A percentile compares a stretch with the other conserved stretches of the same genome.
Conservation (phyloP, 1,140 invertebrate genomes). For the Drosophila orosa region DNA sequence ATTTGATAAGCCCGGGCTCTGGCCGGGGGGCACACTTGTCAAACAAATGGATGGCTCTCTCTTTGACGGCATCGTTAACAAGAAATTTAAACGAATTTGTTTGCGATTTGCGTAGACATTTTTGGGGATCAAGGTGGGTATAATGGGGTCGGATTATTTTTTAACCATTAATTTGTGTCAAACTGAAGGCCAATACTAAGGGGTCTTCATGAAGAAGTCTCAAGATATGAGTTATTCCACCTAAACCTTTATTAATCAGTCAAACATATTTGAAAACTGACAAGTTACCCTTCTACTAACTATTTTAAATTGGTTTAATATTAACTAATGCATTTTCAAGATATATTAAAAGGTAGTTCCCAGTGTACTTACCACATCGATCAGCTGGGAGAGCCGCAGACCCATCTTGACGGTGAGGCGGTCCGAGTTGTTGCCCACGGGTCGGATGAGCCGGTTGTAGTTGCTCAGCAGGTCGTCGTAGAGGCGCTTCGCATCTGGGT, state of each 20-base stretch:
- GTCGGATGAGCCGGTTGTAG: conserved; percentile 98
- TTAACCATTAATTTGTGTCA: conserved; percentile 22
- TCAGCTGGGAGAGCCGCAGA: conserved; percentile 97
- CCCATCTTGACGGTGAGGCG: conserved; percentile 98
- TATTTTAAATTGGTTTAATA: neutral
- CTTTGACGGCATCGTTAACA: conserved; percentile 47
- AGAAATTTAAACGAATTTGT: conserved; percentile 35
- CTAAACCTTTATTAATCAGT: no score
- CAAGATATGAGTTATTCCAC: neutral
- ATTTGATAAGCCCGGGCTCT: conserved; percentile 54
- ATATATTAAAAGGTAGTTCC: no score
- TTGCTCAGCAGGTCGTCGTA: conserved; percentile 98
- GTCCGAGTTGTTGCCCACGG: conserved; percentile 98
- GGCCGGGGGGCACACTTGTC: conserved; percentile 28
- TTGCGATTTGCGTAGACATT: conserved; percentile 17
- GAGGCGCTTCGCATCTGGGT: conserved; percentile 96
- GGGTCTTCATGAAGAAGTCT: neutral
- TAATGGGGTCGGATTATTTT: neutral
- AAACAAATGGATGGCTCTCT: conserved; percentile 54
- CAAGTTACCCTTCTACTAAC: neutral
- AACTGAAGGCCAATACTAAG: neutral
- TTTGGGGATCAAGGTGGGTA: conserved; percentile 19
- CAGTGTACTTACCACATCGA: conserved; percentile 96
- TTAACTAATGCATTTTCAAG: neutral
- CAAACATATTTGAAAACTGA: neutral